Base-by-base conservation (phyloP, 2,888 invertebrate species). In the Erebia palarica region DNA sequence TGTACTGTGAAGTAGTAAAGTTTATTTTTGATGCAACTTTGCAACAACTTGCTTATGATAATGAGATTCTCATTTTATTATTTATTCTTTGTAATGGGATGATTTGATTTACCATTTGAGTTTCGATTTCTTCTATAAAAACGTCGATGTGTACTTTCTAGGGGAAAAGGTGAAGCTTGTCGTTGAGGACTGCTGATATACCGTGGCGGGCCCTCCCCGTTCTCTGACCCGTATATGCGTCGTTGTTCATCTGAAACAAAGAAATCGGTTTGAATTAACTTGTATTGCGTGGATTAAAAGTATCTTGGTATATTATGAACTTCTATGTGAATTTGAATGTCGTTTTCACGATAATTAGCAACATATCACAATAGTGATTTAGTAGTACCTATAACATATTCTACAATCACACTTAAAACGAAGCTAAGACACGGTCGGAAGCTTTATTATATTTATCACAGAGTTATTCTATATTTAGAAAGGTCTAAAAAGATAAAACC, bases 181-280 rank as follows among this genome's bases (percentile, higher is more conserved):
- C 96, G 92, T 81, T 95, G 94, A 49, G 95, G 95, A 75, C 94
- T 94, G 86, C 95, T 88, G 76, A 89, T 86, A 78, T 87, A 93
- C 5, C 92, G 87, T 0, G 90, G 94, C 36, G 94, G 93, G 61
- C 86, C 89, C 42, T 96, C 96, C 72, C 96, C 96, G 63, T 94
- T 94, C 79, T 96, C 96, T 3, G 96, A 96, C 68, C 96, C 95
- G 81, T 96, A 96, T 70, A 95, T 95, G 72, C 96, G 95, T 78
- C 96, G 96, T 75, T 90, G 92, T 76, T 95, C 95, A 87, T 94
- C 96, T 96, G 63, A 69, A 75, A 74, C 53, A 69, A 71, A 64
- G 42, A 51, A 13, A 66, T 14, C 11, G 8, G n/a, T 65, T 65
- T 36, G n/a, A 21, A 44, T 42, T 27, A 55, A 55, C 55, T 55